These are phyloP conservation scores for Procambarus virginalis DNA, from an alignment of 1,140 invertebrate genomes.

Conservation along the genomic window DNA sequence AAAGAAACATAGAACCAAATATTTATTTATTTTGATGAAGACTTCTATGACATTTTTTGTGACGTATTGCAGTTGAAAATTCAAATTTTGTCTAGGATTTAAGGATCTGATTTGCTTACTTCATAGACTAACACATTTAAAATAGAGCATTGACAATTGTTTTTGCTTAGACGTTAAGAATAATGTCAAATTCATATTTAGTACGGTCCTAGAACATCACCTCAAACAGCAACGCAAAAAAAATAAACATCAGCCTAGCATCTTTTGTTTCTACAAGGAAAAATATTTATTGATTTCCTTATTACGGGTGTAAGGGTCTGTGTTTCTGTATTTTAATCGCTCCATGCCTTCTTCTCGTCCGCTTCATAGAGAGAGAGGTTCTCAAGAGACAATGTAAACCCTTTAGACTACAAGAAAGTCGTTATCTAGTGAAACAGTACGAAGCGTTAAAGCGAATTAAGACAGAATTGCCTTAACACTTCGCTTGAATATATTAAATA, in stretches of 20 bases:
- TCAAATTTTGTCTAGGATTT: not conserved
- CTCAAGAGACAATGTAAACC: too few species aligned
- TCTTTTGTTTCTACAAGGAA: not conserved
- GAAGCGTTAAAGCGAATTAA: too few species aligned
- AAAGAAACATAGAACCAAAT: not conserved
- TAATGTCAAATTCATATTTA: not conserved
- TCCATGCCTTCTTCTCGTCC: not conserved
- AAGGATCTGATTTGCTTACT: not conserved
- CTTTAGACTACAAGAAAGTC: too few species aligned
- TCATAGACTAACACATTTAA: not conserved
- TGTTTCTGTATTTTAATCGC: not conserved
- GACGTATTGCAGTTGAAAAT: not conserved
- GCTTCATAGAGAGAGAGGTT: too few species aligned
- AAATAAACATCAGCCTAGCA: not conserved
- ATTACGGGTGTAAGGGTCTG: not conserved
- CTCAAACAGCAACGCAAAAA: too few species aligned
- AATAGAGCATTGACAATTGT: not conserved
- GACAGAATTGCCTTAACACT: not conserved
- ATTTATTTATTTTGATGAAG: not conserved
- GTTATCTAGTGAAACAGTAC: too few species aligned
- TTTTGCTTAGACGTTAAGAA: constrained; percentile 6
- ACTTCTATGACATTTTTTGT: not conserved
- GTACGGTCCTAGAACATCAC: not conserved
- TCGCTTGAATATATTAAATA: not conserved
- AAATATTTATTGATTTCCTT: not conserved